phyloP scores from a whole-genome alignment of 2,113 vertebrate species.

The Axis porcinus region DNA sequence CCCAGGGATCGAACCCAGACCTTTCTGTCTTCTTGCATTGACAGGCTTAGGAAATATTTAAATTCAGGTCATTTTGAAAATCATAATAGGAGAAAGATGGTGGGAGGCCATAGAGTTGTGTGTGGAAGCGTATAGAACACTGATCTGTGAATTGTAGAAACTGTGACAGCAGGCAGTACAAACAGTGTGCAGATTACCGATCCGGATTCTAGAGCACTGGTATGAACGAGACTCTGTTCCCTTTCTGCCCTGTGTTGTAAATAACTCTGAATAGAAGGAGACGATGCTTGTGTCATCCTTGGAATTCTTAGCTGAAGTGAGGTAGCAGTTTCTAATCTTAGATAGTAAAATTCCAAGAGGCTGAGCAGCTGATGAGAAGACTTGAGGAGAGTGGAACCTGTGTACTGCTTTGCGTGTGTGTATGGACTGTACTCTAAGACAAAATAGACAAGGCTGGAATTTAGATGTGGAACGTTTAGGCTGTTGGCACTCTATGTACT shows the following conservation, averaged over 20 bases:
- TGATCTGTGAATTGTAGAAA: not conserved
- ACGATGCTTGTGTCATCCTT: not conserved
- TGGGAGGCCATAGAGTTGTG: not conserved
- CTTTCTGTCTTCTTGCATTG: not conserved
- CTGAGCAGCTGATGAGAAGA: not conserved
- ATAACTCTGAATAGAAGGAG: not conserved
- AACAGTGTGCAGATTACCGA: not conserved
- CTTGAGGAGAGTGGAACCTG: not conserved
- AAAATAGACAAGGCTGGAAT: slow-evolving; percentile 3
- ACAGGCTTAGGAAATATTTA: slow-evolving; percentile 5
- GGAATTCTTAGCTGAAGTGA: not conserved
- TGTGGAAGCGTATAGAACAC: not conserved
- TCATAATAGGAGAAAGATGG: not conserved
- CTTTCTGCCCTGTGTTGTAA: not conserved
- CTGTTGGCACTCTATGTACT: not conserved
- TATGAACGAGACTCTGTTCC: not conserved
- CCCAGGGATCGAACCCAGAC: not conserved
- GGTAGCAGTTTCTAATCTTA: slow-evolving; percentile 2
- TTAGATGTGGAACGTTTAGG: not conserved
- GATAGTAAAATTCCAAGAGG: not conserved
- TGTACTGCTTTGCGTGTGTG: too few relatives aligned
- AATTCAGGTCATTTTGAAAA: slow-evolving; percentile 13
- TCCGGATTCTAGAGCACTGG: not conserved
- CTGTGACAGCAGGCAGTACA: not conserved
- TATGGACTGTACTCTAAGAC: not conserved